Evolutionary conservation across 2,797 vertebrate species (phyloP).

Genomic region (Karalla daura): DNA sequence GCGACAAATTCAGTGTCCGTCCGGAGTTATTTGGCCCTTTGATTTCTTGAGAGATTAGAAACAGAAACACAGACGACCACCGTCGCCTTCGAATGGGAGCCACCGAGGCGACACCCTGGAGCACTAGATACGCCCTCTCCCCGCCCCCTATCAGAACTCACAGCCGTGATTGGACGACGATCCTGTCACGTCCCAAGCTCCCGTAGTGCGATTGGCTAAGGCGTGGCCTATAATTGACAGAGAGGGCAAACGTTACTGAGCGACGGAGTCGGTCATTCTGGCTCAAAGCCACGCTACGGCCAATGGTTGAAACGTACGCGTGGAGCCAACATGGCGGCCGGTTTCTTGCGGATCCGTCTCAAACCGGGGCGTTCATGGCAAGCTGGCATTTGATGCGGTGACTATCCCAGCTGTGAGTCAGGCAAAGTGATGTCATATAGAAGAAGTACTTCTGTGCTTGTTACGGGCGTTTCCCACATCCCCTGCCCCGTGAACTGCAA

Average conservation of each 20-base stretch:
- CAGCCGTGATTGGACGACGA: constrained; percentile 46
- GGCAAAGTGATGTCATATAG: constrained; percentile 81
- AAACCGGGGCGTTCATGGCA: constrained; percentile 47
- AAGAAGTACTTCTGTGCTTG: constrained; percentile 64
- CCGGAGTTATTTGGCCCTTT: constrained; percentile 43
- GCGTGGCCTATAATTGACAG: constrained; percentile 57
- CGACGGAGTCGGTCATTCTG: constrained; percentile 63
- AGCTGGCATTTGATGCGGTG: constrained; percentile 66
- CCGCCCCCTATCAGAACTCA: constrained; percentile 45
- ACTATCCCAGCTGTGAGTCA: constrained; percentile 83
- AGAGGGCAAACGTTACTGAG: constrained; percentile 73
- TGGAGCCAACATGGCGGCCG: constrained; percentile 71
- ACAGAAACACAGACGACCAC: constrained; percentile 84
- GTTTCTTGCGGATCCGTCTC: constrained; percentile 54
- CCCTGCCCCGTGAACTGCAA: constrained; percentile 42
- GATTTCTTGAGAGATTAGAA: constrained; percentile 59
- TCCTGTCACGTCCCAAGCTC: background rate
- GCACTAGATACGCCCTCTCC: constrained; percentile 56
- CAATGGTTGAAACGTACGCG: background rate
- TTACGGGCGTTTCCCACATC: constrained; percentile 81
- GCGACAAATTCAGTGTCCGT: constrained; percentile 35
- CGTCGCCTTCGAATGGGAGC: constrained; percentile 88
- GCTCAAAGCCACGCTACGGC: constrained; percentile 48
- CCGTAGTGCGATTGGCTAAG: constrained; percentile 65
- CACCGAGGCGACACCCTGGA: constrained; percentile 84